Conservation (phyloP, 30 jellyfish, hydroid and myxozoan genomes). For the Hydra vulgaris region DNA sequence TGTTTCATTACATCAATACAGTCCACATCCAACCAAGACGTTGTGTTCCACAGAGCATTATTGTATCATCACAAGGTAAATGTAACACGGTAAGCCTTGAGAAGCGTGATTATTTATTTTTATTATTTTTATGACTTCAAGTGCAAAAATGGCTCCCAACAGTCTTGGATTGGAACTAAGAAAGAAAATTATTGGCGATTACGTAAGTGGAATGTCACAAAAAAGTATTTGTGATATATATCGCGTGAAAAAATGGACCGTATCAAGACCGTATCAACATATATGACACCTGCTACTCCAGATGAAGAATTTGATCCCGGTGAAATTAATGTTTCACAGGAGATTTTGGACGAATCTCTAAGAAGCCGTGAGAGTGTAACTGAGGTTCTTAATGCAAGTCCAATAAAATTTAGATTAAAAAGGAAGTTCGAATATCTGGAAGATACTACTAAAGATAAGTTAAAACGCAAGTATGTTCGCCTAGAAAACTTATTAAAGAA, state of each 20-base stretch:
- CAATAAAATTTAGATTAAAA: too few species aligned
- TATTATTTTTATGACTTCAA: not conserved
- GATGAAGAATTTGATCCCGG: too few species aligned
- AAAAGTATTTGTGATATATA: not conserved
- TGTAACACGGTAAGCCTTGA: not conserved
- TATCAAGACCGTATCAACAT: too few species aligned
- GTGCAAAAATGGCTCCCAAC: not conserved
- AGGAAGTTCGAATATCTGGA: too few species aligned
- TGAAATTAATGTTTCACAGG: too few species aligned
- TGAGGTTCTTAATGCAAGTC: too few species aligned
- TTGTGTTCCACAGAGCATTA: not conserved
- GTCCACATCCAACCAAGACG: not conserved
- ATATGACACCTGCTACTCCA: too few species aligned
- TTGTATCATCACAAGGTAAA: not conserved
- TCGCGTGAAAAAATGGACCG: not conserved
- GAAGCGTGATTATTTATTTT: not conserved
- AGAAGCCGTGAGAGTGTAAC: too few species aligned
- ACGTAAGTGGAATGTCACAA: not conserved
- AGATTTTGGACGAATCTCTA: too few species aligned
- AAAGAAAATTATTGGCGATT: not conserved
- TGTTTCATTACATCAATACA: not conserved
- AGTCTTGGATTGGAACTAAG: not conserved
- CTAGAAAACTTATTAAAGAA: too few species aligned
- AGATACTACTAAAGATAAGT: too few species aligned
- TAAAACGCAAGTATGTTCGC: too few species aligned